These are phyloP conservation scores for Hydrotaea diabolus DNA, from an alignment of 2,888 invertebrate species.

Conservation along the genomic window DNA sequence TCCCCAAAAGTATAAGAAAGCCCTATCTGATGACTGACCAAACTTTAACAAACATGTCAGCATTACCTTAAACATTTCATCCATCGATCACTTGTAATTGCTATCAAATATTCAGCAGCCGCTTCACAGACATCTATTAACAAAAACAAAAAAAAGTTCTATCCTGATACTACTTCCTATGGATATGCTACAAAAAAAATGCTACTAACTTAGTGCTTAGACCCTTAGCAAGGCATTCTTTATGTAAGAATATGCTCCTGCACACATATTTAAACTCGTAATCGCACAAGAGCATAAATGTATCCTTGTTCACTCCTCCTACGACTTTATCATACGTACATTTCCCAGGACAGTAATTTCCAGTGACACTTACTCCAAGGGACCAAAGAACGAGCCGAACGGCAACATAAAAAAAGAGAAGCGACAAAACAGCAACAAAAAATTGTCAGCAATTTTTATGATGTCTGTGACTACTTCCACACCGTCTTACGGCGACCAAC, in stretches of 20 bases:
- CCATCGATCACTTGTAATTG: slow-evolving; percentile 8
- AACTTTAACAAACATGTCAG: too few relatives aligned
- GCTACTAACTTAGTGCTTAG: neutral
- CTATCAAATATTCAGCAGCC: slow-evolving; percentile 25
- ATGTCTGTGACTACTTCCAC: slow-evolving; percentile 47
- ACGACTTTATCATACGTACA: slow-evolving; percentile 12
- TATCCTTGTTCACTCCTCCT: slow-evolving; percentile 4
- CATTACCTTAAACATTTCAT: neutral
- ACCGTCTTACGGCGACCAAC: neutral
- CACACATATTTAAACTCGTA: neutral
- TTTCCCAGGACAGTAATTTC: slow-evolving; percentile 59
- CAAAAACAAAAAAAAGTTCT: slow-evolving; percentile 1
- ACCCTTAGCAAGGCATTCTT: slow-evolving; percentile 8
- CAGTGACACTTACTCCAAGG: slow-evolving; percentile 59
- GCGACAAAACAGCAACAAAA: slow-evolving; percentile 20
- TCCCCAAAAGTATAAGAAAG: too few relatives aligned
- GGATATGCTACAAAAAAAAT: neutral
- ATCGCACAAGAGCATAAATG: neutral
- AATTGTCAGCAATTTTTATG: slow-evolving; percentile 62
- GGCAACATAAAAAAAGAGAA: neutral
- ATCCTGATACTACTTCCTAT: slow-evolving; percentile 8
- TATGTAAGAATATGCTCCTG: neutral
- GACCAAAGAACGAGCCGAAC: slow-evolving; percentile 25
- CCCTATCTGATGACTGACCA: too few relatives aligned
- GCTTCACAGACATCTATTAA: neutral